Evolutionary conservation across 1,140 invertebrate genomes (phyloP), one percentile per base, ranked within the genome.

Genomic region (Drosophila burlai): DNA sequence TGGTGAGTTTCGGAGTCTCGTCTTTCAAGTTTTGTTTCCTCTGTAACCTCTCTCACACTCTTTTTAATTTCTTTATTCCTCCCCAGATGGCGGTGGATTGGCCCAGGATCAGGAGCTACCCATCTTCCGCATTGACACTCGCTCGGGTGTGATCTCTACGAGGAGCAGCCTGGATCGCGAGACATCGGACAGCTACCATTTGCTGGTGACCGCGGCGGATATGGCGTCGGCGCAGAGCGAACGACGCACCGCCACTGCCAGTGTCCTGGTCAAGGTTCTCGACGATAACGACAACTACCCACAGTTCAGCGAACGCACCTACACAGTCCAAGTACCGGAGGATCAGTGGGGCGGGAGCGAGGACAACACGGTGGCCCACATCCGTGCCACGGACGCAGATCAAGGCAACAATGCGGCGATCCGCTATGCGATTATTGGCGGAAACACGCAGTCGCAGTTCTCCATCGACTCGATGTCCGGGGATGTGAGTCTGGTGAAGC

Each of bases 281-380:
- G 98, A 99, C 91, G 98, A 98, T 83, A 99, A 99, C 93, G 99
- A 99, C 94, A 99, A 99, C 93, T 97, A 98, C 90, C 99, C 98
- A 0, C 97, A 99, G 93, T 99, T 99, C 93, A 96, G 96, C 24
- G 97, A 98, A 92, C 94, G 96, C 38, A 97, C 97, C 0, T 99
- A 99, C 91, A 96, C 96, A 0, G 97, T 98, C 0, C 95, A 96
- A 50, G 95, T 99, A 0, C 95, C 96, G 3, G 98, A 99, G 93
- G 97, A 99, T 97, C 75, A 97, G 96, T 91, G 96, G 96, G 87
- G 95, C 94, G 65, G 64, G 38, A 69, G 47, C 8, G 95, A 95
- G 16, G 97, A 97, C 87, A 98, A 98, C 4, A 95, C 97, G 2
- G 95, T 99, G 50, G 96, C 97, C 0, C 95, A 95, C 71, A 97